Evolutionary conservation across 2,888 invertebrate genomes (phyloP).

Genomic region (Noctua janthina): DNA sequence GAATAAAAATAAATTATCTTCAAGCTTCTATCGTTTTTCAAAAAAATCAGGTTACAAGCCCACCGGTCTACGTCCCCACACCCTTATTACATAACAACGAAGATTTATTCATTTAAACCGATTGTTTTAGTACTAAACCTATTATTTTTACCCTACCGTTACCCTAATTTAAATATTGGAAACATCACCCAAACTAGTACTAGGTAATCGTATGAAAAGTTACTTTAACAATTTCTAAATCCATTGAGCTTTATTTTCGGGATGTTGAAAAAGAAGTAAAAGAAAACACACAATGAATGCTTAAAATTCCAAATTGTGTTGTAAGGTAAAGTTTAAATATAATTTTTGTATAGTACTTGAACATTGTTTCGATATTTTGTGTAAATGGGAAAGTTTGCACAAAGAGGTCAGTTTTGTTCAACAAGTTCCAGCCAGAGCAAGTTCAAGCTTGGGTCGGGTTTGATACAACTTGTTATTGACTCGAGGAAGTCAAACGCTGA

Average conservation of each 20-base stretch:
- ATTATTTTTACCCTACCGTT: constrained; percentile 45
- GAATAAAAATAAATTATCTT: constrained; percentile 6
- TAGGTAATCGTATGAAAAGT: neutral
- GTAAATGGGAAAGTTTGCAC: constrained; percentile 40
- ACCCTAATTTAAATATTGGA: constrained; percentile 47
- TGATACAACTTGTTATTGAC: constrained; percentile 47
- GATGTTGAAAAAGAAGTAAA: neutral
- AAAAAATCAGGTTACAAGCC: neutral
- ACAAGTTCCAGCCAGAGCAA: constrained; percentile 23
- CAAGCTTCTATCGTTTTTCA: neutral
- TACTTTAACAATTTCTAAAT: neutral
- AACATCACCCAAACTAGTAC: constrained; percentile 15
- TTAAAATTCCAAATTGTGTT: neutral
- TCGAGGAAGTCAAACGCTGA: constrained; percentile 1
- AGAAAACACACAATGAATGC: constrained; percentile 1
- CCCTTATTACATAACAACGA: neutral
- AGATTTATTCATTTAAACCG: constrained; percentile 46
- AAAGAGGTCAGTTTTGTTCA: constrained; percentile 21
- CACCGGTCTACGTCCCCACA: neutral
- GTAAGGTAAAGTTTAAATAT: neutral
- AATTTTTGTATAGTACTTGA: constrained; percentile 19
- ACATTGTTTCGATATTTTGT: constrained; percentile 33
- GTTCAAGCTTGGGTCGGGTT: constrained; percentile 21
- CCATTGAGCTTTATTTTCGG: neutral
- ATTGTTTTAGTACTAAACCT: constrained; percentile 50